Percentiles rank a stretch among this genome's conserved stretches.
phyloP scores from a whole-genome alignment of 1,140 invertebrate species.

The Anthonomus grandis region DNA sequence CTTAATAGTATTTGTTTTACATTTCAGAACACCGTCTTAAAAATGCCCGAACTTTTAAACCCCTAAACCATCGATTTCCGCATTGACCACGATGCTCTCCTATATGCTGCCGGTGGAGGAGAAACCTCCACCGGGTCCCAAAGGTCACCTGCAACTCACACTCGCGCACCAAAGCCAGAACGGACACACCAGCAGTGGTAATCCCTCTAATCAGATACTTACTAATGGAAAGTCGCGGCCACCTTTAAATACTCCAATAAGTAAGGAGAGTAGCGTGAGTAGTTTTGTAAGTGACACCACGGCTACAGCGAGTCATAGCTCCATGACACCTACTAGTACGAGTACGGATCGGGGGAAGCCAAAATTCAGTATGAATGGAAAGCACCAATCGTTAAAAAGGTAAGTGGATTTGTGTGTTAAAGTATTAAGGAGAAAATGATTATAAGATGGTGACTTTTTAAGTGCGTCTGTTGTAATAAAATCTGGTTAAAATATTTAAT shows the following conservation, averaged over 20 bases:
- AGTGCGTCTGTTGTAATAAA: no score
- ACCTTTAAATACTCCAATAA: slow-evolving; percentile 36
- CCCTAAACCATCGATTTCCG: not conserved
- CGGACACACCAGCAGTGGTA: slow-evolving; percentile 21
- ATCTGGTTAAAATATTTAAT: no score
- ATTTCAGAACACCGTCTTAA: no score
- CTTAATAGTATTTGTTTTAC: no score
- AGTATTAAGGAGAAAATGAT: no score
- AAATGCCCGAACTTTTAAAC: not conserved
- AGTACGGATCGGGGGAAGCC: slow-evolving; percentile 54
- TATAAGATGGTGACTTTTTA: no score
- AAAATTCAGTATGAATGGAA: slow-evolving; percentile 57
- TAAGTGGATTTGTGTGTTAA: slow-evolving; percentile 49
- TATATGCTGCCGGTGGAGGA: slow-evolving; percentile 65
- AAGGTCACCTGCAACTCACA: slow-evolving; percentile 51
- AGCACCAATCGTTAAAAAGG: slow-evolving; percentile 61
- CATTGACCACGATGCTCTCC: slow-evolving; percentile 57
- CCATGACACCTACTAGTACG: slow-evolving; percentile 55
- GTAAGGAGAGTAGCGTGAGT: slow-evolving; percentile 57
- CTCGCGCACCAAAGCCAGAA: slow-evolving; percentile 19
- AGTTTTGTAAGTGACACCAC: slow-evolving; percentile 57
- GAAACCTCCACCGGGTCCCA: slow-evolving; percentile 58
- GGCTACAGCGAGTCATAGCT: slow-evolving; percentile 50
- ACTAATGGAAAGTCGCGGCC: slow-evolving; percentile 24
- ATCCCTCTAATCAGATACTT: slow-evolving; percentile 13